These are phyloP conservation scores for Dicrurus megarhynchus DNA, from an alignment of 2,113 vertebrate species.

Conservation along the genomic window DNA sequence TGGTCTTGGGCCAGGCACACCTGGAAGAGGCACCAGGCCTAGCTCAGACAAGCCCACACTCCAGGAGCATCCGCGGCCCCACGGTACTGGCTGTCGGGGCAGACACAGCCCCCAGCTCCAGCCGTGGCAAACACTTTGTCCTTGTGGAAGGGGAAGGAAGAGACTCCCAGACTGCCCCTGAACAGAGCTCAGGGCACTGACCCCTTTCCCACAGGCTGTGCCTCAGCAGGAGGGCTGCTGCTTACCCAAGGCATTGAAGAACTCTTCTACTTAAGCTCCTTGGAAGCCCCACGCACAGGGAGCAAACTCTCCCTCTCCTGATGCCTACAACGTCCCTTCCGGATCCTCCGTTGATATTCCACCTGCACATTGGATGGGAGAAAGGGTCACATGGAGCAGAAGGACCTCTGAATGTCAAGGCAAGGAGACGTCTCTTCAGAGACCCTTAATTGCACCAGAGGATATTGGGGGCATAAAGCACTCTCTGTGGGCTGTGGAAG, in stretches of 20 bases:
- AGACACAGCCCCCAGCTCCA: neutral
- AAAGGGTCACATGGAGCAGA: neutral
- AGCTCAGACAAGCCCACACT: neutral
- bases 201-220: neutral
- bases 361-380: slow-evolving; percentile 16
- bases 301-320: neutral
- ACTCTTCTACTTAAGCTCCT: neutral
- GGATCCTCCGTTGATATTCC: slow-evolving; percentile 53
- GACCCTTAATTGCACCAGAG: neutral
- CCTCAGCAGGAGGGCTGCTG: neutral
- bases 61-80: neutral
- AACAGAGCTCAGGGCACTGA: neutral
- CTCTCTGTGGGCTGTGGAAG: neutral
- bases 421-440: neutral
- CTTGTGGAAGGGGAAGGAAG: neutral
- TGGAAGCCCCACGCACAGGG: neutral
- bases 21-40: neutral
- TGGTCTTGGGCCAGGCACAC: no score
- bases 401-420: neutral
- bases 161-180: neutral
- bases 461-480: rapidly evolving
- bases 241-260: neutral
- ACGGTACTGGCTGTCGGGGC: rapidly evolving
- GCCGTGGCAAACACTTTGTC: neutral
- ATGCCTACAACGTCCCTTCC: neutral